Conservation (phyloP, 2,113 vertebrate species). For the Pandion haliaetus region DNA sequence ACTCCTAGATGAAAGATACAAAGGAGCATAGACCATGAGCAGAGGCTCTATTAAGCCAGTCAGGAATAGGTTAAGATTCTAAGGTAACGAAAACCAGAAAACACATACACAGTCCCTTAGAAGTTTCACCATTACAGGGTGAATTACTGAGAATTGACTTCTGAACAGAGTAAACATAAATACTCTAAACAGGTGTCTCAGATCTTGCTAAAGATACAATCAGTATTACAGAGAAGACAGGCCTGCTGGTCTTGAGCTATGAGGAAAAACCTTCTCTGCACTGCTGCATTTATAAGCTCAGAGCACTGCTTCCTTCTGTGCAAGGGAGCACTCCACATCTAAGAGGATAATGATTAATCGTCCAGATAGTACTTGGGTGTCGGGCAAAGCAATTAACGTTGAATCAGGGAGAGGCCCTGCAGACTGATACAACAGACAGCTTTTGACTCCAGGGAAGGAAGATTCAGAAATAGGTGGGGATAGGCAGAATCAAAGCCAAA, state of each 20-base stretch:
- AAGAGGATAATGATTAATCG: conserved; percentile 24
- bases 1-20: background rate
- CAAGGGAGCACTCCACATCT: background rate
- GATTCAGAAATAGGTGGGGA: background rate
- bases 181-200: background rate
- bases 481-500: background rate
- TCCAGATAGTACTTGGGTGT: background rate
- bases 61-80: background rate
- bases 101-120: background rate
- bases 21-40: background rate
- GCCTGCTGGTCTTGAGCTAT: background rate
- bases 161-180: background rate
- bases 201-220: background rate
- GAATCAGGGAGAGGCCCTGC: background rate
- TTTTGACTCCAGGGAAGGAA: background rate
- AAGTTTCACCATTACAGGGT: background rate
- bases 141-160: background rate
- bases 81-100: background rate
- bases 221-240: background rate
- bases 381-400: conserved; percentile 26
- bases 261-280: background rate
- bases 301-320: background rate
- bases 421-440: background rate
- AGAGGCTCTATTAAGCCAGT: background rate
- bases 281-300: background rate